These are phyloP conservation scores for Metridium senile DNA, from an alignment of 92 coral and sea anemone species.

Conservation along the genomic window DNA sequence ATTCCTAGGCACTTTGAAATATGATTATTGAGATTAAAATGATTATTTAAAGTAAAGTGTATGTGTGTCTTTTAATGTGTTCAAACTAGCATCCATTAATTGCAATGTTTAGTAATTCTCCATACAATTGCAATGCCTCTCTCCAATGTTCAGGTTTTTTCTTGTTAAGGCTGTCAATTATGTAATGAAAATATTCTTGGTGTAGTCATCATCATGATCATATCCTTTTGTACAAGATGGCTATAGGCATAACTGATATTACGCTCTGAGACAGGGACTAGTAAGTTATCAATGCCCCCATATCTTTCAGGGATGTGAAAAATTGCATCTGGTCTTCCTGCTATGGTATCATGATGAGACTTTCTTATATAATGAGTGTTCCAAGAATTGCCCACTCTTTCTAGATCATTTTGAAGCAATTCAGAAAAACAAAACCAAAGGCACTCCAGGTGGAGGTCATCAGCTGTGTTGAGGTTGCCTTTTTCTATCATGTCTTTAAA, in stretches of 20 bases:
- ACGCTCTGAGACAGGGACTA: conserved; percentile 2
- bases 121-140: conserved; percentile 4
- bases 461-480: conserved; percentile 22
- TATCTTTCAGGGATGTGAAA: conserved; percentile 27
- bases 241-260: conserved; percentile 13
- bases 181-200: conserved; percentile 8
- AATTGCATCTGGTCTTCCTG: conserved; percentile 45
- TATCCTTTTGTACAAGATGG: conserved; percentile 16
- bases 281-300: conserved; percentile 28
- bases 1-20: too few species aligned
- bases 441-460: conserved; percentile 30
- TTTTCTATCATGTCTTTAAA: conserved; percentile 43
- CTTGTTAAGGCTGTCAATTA: background rate
- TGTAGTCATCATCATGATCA: too few species aligned
- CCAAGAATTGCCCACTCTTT: conserved; percentile 37
- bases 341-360: conserved; percentile 34
- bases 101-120: conserved; percentile 5
- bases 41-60: too few species aligned
- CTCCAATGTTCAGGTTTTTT: conserved; percentile 14
- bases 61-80: too few species aligned
- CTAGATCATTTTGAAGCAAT: conserved; percentile 37
- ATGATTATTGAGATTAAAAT: too few species aligned
- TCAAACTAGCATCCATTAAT: conserved; percentile 6
- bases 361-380: conserved; percentile 49
- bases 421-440: conserved; percentile 50